Conservation (phyloP, 1,140 invertebrate species). For the Scaptomyza hsui region DNA sequence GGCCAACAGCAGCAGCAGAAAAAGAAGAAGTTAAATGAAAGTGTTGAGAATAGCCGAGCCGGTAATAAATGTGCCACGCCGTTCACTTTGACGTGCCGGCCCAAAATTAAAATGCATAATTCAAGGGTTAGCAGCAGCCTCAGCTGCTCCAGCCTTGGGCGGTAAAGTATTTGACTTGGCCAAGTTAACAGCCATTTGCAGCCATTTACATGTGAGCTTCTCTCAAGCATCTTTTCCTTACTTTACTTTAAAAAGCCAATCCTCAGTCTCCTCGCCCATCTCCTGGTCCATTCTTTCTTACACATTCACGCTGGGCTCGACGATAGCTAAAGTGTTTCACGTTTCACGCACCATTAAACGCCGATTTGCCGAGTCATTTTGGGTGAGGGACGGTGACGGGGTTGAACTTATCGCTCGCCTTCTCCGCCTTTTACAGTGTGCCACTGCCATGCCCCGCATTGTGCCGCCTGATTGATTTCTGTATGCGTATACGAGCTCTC, state of each 20-base stretch:
- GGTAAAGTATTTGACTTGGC: conserved; percentile 40
- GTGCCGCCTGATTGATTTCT: conserved; percentile 81
- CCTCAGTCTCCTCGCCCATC: background rate
- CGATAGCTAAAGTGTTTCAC: conserved; percentile 80
- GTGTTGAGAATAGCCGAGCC: conserved; percentile 69
- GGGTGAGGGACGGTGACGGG: conserved; percentile 1
- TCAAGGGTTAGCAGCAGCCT: conserved; percentile 49
- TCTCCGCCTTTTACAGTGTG: too few species aligned
- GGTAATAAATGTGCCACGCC: conserved; percentile 75
- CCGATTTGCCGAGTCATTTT: conserved; percentile 79
- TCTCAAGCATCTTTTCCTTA: conserved; percentile 17
- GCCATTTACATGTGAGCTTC: conserved; percentile 70
- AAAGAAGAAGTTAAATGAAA: conserved; percentile 67
- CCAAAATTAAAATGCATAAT: conserved; percentile 81
- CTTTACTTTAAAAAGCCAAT: conserved; percentile 53
- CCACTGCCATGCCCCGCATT: conserved; percentile 50
- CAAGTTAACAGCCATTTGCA: conserved; percentile 30
- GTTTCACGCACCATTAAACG: conserved; percentile 79
- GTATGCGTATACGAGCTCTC: conserved; percentile 57
- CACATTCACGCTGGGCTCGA: conserved; percentile 5
- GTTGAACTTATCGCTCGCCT: conserved; percentile 59
- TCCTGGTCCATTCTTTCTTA: background rate
- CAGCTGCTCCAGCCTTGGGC: background rate
- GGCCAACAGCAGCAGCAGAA: too few species aligned
- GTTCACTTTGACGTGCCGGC: conserved; percentile 61